Evolutionary conservation across 2,888 invertebrate genomes (phyloP).

Genomic region (Eristalinus sepulchralis): DNA sequence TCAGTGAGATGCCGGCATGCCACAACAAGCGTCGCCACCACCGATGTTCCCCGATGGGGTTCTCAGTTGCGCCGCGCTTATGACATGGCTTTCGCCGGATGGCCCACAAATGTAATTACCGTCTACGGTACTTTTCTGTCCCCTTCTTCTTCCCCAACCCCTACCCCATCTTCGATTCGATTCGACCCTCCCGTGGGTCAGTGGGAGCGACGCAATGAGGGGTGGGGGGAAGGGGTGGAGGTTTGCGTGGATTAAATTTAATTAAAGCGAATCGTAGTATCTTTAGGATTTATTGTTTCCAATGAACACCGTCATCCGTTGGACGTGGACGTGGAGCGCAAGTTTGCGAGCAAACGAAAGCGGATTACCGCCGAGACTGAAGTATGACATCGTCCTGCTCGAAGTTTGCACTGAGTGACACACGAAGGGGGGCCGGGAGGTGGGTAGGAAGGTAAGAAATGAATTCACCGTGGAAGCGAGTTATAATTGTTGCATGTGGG

Average conservation of each 20-base stretch:
- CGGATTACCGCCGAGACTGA: slow-evolving; percentile 39
- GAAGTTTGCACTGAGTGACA: not conserved
- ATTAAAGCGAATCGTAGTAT: slow-evolving; percentile 51
- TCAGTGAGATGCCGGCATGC: slow-evolving; percentile 25
- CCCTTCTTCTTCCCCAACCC: not conserved
- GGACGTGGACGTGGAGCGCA: not conserved
- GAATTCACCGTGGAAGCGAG: not conserved
- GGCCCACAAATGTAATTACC: slow-evolving; percentile 63
- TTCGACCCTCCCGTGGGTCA: not conserved
- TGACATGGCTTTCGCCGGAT: slow-evolving; percentile 14
- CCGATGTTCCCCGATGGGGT: not conserved
- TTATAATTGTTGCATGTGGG: slow-evolving; percentile 59
- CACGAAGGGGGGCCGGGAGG: no score
- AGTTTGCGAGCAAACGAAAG: slow-evolving; percentile 14
- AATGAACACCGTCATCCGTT: not conserved
- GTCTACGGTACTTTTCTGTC: slow-evolving; percentile 45
- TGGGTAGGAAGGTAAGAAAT: not conserved
- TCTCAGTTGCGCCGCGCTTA: not conserved
- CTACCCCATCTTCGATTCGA: slow-evolving; percentile 9
- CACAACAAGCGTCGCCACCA: not conserved
- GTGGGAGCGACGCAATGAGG: not conserved
- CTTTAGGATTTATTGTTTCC: slow-evolving; percentile 50
- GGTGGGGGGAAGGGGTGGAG: not conserved
- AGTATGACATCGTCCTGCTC: slow-evolving; percentile 12
- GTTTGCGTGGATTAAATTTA: slow-evolving; percentile 36